Evolutionary conservation across 2,113 vertebrate genomes (phyloP).

Genomic region (Plectropomus leopardus): DNA sequence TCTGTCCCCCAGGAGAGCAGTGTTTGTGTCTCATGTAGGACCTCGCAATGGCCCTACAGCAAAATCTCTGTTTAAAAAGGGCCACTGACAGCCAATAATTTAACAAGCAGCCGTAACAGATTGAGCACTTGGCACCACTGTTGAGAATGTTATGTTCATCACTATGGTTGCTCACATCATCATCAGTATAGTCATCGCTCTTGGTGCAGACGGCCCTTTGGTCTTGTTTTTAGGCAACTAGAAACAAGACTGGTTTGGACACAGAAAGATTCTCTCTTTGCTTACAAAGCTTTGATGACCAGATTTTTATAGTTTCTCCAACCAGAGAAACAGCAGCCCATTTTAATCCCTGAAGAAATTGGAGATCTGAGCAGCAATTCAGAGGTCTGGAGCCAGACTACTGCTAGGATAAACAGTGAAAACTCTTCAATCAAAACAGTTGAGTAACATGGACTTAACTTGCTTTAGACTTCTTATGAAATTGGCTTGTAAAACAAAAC

Average conservation of each 20-base stretch:
- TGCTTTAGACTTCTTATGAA: conserved; percentile 3
- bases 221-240: too few relatives aligned
- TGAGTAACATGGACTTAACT: conserved; percentile 1
- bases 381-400: conserved; percentile 38
- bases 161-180: too few relatives aligned
- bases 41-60: too few relatives aligned
- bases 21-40: too few relatives aligned
- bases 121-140: background rate
- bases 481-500: conserved; percentile 29
- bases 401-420: conserved; percentile 49
- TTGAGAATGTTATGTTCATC: too few relatives aligned
- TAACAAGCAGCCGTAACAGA: too few relatives aligned
- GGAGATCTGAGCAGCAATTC: conserved; percentile 39
- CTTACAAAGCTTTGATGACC: background rate
- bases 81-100: too few relatives aligned
- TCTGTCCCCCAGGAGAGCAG: too few relatives aligned
- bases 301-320: background rate
- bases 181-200: too few relatives aligned
- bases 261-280: background rate
- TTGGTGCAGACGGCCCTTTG: too few relatives aligned
- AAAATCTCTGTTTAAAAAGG: too few relatives aligned
- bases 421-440: conserved; percentile 32
- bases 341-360: conserved; percentile 5
- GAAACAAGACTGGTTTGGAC: background rate
- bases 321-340: background rate